Percentiles rank a stretch among this genome's conserved stretches.
These are phyloP conservation scores for Urosaurus nigricauda DNA, from an alignment of 2,797 vertebrate genomes.

Conservation along the genomic window DNA sequence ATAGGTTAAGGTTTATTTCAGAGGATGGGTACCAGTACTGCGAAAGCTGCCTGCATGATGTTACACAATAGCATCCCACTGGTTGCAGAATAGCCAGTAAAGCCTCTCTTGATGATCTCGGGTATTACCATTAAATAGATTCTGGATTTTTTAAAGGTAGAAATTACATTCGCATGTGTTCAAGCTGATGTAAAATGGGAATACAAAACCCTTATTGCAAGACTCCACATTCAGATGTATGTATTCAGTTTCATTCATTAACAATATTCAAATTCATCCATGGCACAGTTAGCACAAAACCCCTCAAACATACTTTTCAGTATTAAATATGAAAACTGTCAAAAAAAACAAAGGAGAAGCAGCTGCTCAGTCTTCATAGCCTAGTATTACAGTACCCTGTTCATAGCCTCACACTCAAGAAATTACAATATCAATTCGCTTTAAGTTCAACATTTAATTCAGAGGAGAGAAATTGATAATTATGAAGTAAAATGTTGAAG, in stretches of 20 bases:
- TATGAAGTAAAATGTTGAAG: neutral
- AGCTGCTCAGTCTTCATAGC: neutral
- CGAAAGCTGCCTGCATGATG: neutral
- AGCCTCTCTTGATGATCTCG: neutral
- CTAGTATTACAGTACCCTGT: slow-evolving; percentile 4
- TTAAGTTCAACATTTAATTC: slow-evolving; percentile 15
- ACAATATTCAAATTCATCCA: neutral
- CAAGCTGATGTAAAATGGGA: neutral
- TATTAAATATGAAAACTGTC: neutral
- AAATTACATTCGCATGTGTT: neutral
- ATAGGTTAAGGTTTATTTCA: neutral
- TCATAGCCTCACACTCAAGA: slow-evolving; percentile 27
- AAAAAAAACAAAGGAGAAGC: neutral
- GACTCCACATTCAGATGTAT: neutral
- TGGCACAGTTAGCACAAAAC: neutral
- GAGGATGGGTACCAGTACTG: neutral
- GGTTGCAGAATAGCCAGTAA: neutral
- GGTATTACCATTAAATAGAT: neutral
- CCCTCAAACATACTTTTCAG: neutral
- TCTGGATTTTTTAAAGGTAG: neutral
- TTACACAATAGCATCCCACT: neutral
- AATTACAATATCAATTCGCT: slow-evolving; percentile 5
- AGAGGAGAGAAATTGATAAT: neutral
- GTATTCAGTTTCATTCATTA: neutral
- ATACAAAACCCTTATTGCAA: neutral